These are phyloP conservation scores for Aptenodytes patagonicus DNA, from an alignment of 2,113 vertebrate genomes.

Conservation along the genomic window DNA sequence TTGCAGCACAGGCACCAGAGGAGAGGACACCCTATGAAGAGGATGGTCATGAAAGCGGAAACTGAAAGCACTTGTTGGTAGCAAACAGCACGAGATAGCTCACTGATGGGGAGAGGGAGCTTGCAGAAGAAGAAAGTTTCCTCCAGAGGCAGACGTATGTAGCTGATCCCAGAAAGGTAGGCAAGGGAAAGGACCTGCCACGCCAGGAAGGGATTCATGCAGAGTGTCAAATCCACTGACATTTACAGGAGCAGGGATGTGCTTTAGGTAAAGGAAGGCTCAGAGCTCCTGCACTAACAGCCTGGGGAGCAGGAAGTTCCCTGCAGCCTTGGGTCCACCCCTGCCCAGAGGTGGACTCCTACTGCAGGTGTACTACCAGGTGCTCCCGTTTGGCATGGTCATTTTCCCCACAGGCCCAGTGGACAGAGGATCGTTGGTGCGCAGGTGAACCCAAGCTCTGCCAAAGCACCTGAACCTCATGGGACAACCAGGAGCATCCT, in stretches of 20 bases:
- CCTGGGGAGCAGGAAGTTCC: neutral
- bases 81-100: neutral
- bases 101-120: neutral
- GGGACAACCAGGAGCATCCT: neutral
- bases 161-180: neutral
- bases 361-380: neutral
- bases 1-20: neutral
- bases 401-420: neutral
- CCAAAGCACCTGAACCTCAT: neutral
- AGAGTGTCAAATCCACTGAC: neutral
- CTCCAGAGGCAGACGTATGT: neutral
- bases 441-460: neutral
- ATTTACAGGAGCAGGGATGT: neutral
- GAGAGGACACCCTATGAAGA: neutral
- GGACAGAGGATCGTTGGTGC: neutral
- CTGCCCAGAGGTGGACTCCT: neutral
- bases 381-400: neutral
- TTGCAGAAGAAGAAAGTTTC: neutral
- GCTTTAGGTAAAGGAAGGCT: neutral
- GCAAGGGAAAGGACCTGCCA: neutral
- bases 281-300: neutral
- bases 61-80: neutral
- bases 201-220: neutral
- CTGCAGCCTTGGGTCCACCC: neutral
- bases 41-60: neutral